A percentile compares a stretch with the other conserved stretches of the same genome.
Conservation (phyloP, 2,113 vertebrate genomes). For the Brienomyrus longianalis region DNA sequence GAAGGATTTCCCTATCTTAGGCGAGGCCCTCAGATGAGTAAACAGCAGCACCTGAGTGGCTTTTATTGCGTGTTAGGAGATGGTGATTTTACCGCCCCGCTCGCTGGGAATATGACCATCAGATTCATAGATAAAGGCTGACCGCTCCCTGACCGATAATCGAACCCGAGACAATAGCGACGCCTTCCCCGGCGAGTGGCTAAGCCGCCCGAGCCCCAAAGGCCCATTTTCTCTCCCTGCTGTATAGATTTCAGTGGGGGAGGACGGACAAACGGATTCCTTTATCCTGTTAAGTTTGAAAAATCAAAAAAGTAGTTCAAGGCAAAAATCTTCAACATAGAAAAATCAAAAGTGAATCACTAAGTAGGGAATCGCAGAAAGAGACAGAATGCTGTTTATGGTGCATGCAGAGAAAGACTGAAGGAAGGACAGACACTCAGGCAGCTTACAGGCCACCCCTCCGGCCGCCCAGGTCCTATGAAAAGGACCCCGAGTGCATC, state of each 20-base stretch:
- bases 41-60: slow-evolving; percentile 21
- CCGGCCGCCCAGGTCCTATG: neutral
- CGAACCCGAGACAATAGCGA: neutral
- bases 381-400: neutral
- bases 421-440: neutral
- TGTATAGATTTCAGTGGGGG: neutral
- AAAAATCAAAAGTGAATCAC: neutral
- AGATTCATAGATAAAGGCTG: neutral
- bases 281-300: neutral
- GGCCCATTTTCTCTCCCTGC: neutral
- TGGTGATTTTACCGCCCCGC: neutral
- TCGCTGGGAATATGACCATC: neutral
- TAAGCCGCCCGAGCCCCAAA: neutral
- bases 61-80: neutral
- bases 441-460: neutral
- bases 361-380: neutral
- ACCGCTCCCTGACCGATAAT: neutral
- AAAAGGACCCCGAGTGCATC: neutral
- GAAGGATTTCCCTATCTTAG: neutral
- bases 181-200: neutral
- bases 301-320: neutral
- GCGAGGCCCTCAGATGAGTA: slow-evolving; percentile 21
- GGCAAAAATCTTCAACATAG: neutral
- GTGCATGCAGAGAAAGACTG: neutral
- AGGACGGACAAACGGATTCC: neutral